phyloP scores from a whole-genome alignment of 2,888 invertebrate genomes.

The Drosophila paucipuncta region DNA sequence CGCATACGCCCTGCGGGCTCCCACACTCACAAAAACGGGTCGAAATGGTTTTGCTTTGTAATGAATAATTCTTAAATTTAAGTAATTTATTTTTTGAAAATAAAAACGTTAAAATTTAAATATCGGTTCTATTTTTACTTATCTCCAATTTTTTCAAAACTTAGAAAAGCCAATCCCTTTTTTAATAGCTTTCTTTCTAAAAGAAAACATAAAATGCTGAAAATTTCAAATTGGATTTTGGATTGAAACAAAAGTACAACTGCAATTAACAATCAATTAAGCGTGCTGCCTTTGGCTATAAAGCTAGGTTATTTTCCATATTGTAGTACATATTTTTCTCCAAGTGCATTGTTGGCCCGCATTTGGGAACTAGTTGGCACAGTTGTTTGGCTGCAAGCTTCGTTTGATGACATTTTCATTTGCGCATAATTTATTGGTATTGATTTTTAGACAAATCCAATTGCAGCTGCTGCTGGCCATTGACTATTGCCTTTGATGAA shows the following conservation, averaged over 20 bases:
- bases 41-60: neutral
- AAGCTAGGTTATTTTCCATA: neutral
- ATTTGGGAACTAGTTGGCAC: slow-evolving; percentile 10
- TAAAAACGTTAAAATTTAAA: neutral
- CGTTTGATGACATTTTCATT: slow-evolving; percentile 43
- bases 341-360: neutral
- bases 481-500: neutral
- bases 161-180: neutral
- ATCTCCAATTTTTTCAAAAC: neutral
- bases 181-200: neutral
- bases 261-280: neutral
- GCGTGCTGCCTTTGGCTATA: too few species aligned
- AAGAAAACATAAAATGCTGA: neutral
- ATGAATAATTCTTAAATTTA: neutral
- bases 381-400: slow-evolving; percentile 12
- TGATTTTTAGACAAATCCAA: slow-evolving; percentile 49
- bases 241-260: neutral
- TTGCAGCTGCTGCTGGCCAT: slow-evolving; percentile 19
- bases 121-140: neutral
- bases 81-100: neutral
- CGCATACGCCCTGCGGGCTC: slow-evolving; percentile 11
- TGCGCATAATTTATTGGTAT: slow-evolving; percentile 64
- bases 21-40: neutral
- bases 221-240: neutral
- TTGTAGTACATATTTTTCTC: neutral